phyloP scores from a whole-genome alignment of 37 sponge, comb jelly and placozoan species.

The Ephydatia muelleri region DNA sequence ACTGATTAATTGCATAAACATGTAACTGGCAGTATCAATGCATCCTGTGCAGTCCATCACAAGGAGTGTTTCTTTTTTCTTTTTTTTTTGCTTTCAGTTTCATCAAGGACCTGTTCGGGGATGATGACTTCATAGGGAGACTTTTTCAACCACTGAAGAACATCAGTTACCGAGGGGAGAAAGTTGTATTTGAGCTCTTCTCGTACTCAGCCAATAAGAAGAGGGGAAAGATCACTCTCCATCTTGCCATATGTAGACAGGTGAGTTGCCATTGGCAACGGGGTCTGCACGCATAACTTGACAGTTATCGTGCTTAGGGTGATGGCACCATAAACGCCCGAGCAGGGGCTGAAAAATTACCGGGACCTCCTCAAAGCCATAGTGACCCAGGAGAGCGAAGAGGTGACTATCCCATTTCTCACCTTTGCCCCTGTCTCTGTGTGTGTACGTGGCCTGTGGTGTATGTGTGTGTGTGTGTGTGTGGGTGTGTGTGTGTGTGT shows the following conservation, averaged over 20 bases:
- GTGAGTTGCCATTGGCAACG: background rate
- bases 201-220: constrained; percentile 50
- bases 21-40: background rate
- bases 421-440: background rate
- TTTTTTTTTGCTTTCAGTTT: background rate
- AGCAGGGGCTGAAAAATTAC: background rate
- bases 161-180: constrained; percentile 29
- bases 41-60: too few species aligned
- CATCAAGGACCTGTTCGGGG: constrained; percentile 33
- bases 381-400: background rate
- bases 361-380: background rate
- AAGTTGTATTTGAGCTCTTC: constrained; percentile 19
- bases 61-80: background rate
- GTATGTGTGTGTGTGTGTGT: too few species aligned
- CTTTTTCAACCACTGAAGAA: constrained; percentile 36
- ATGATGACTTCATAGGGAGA: constrained; percentile 68
- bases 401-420: background rate
- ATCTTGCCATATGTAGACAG: background rate
- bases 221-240: constrained; percentile 27
- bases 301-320: background rate
- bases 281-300: background rate
- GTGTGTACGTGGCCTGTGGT: too few species aligned
- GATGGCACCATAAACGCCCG: background rate
- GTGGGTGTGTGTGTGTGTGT: too few species aligned
- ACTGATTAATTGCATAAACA: background rate